These are phyloP conservation scores for Neodon shergylaensis DNA, from an alignment of 2,113 vertebrate genomes.

Conservation along the genomic window DNA sequence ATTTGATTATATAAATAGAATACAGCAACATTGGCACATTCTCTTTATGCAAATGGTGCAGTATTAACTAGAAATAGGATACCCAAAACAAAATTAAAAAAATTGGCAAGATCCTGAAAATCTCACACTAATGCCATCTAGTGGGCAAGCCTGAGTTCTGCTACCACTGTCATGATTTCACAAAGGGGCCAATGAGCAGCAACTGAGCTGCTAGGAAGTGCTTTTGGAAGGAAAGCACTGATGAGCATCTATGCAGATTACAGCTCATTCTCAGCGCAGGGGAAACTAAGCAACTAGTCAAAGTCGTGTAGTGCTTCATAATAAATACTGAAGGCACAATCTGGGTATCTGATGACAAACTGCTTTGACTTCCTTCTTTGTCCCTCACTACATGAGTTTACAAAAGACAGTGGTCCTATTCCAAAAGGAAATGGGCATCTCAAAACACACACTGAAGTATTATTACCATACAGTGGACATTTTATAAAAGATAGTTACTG, in stretches of 20 bases:
- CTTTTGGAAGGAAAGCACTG: neutral
- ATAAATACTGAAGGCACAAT: conserved; percentile 9
- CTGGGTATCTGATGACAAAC: neutral
- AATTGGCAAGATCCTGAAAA: conserved; percentile 57
- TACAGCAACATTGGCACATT: conserved; percentile 57
- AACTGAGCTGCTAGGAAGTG: neutral
- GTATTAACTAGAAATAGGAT: conserved; percentile 46
- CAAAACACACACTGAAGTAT: neutral
- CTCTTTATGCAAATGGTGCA: conserved; percentile 49
- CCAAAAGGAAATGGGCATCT: neutral
- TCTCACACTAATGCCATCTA: conserved; percentile 54
- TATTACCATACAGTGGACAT: neutral
- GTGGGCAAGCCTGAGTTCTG: conserved; percentile 54
- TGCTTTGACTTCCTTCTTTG: conserved; percentile 9
- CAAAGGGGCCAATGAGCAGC: conserved; percentile 1
- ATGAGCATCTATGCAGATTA: neutral
- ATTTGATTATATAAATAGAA: conserved; percentile 57
- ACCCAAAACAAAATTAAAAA: conserved; percentile 64
- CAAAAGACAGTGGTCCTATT: neutral
- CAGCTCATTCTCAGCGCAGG: neutral
- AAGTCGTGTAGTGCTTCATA: neutral
- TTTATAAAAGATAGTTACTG: neutral
- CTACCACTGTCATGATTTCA: conserved; percentile 35
- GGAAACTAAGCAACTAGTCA: neutral
- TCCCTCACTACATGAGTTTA: neutral